Evolutionary conservation across 2,113 vertebrate species (phyloP), one percentile per base, ranked within the genome.

Genomic region (Nicator chloris): DNA sequence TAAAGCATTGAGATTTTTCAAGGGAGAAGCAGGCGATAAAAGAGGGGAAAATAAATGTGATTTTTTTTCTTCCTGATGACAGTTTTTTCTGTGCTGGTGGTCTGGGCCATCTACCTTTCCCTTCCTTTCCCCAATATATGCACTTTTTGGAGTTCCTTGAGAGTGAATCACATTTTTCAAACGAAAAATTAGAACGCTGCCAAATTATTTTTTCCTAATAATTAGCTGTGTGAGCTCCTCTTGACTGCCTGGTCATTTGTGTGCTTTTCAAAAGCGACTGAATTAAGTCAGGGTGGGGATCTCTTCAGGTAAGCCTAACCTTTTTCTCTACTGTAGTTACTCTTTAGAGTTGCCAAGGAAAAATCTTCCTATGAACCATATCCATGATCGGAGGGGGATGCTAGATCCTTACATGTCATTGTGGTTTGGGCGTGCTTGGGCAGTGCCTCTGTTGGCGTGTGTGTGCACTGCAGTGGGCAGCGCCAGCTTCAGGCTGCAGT

Each of bases 341-440:
- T 88, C 37, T 73, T n/a, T 30, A 12, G 49, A 63, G 60, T 35
- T 63, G 19, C 14, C 39, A 63, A 40, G 44, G 12, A 21, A 39
- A n/a, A 77, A 12, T 23, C 30, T 77, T 88, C 1, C 0, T 61
- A 60, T 60, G 65, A 37, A 37, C 40, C 12, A 9, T 79, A 33
- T 76, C 28, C 18, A 5, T 39, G 56, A 7, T 1, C 49, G 40
- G 22, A 66, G 6, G 7, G 23, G 17, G 6, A 2, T 40, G 10
- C 15, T 44, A 4, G 6, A 5, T 51, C 7, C 45, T 53, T 44
- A 15, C 28, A 47, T 15, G 2, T 53, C 3, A 0, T 35, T 60
- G 30, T 79, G 1, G 31, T 91, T 78, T 68, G 30, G 71, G 78
- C 68, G 61, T 3, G 2, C 39, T 71, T n/a, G 53, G 39, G 15